phyloP scores from a whole-genome alignment of 2,113 vertebrate genomes.

The Glaucomys volans region DNA sequence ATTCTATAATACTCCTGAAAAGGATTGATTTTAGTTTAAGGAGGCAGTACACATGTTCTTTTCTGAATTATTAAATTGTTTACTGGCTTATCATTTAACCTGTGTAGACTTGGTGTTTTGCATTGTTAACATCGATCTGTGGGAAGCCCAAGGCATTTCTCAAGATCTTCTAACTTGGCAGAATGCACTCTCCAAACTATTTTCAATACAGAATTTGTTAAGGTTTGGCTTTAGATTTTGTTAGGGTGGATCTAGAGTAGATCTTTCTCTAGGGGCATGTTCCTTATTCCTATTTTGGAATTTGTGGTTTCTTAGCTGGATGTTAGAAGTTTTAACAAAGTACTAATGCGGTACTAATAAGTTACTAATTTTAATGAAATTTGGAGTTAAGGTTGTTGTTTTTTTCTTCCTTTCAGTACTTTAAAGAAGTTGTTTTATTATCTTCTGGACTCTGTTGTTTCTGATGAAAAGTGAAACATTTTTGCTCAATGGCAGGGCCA shows the following conservation, averaged over 20 bases:
- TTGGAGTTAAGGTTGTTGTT: no score
- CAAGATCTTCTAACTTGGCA: background rate
- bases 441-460: no score
- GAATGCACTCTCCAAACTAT: background rate
- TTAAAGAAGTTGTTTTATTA: no score
- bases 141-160: background rate
- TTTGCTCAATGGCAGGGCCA: background rate
- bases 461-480: background rate
- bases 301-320: background rate
- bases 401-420: no score
- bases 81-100: constrained; percentile 35
- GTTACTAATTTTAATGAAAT: no score
- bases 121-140: background rate
- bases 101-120: background rate
- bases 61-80: background rate
- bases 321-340: background rate
- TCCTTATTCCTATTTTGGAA: background rate
- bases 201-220: background rate
- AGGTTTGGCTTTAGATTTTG: background rate
- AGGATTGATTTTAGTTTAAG: background rate
- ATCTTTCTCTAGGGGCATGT: background rate
- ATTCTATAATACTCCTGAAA: background rate
- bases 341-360: background rate
- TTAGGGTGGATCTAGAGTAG: background rate
- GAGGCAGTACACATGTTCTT: background rate